Conservation (phyloP, 1,140 invertebrate genomes). For the Drosophila gunungcola region DNA sequence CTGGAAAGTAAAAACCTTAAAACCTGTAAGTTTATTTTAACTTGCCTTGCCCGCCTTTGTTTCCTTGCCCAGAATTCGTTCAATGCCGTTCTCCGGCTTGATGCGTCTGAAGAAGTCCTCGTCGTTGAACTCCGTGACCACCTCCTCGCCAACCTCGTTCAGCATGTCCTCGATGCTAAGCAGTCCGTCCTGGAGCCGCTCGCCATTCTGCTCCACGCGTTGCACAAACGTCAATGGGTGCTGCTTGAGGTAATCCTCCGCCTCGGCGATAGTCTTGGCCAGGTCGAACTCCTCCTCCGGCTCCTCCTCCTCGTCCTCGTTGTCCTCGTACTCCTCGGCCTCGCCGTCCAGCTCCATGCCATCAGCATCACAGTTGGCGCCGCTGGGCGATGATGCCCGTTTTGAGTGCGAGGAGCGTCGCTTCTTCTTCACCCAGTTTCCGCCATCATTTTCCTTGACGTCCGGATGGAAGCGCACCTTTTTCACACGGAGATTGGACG, state of each 20-base stretch:
- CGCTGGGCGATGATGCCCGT: conserved; percentile 9
- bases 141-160: conserved; percentile 12
- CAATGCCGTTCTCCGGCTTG: conserved; percentile 71
- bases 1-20: too few relatives aligned
- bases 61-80: conserved; percentile 72
- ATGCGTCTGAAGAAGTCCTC: conserved; percentile 63
- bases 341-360: conserved; percentile 66
- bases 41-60: conserved; percentile 73
- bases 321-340: conserved; percentile 41
- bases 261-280: conserved; percentile 75
- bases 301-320: conserved; percentile 54
- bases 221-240: conserved; percentile 75
- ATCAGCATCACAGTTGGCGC: conserved; percentile 56
- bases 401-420: conserved; percentile 37
- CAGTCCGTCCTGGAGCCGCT: conserved; percentile 39
- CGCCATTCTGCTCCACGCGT: conserved; percentile 63
- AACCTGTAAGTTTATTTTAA: background rate
- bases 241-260: conserved; percentile 75
- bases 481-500: conserved; percentile 52
- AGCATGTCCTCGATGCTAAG: conserved; percentile 51
- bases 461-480: conserved; percentile 79
- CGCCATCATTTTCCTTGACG: conserved; percentile 72
- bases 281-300: conserved; percentile 68
- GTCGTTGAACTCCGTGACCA: conserved; percentile 38
- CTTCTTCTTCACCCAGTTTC: conserved; percentile 72